Evolutionary conservation across 2,888 invertebrate species (phyloP), one percentile per base, ranked within the genome.

Genomic region (Torymus aiolomorphi): DNA sequence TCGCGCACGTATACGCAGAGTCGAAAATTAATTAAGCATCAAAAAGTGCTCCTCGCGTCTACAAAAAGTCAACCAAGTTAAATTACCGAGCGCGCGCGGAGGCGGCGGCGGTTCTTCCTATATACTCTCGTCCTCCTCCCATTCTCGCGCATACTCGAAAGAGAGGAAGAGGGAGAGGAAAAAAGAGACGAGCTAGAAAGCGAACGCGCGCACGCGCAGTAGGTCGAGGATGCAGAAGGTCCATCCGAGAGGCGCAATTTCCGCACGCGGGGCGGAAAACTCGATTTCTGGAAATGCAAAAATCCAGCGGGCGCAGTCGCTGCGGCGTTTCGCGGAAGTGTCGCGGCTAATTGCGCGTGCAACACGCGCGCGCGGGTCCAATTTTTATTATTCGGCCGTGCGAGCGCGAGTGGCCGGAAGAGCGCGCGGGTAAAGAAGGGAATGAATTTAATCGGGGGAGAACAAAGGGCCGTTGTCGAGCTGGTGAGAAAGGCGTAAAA

Each of bases 371-470:
- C 49, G 42, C 16, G n/a, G 12, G 16, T 54, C n/a, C 62, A 72
- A 69, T 80, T 76, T 69, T 76, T 69, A 80, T 80, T 80, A 80
- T 76, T 73, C 52, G 67, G 10, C 8, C 42, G 57, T 2, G 65
- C 61, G 51, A 14, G 42, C 5, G 42, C 14, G 52, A 20, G 16
- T 42, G 24, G 71, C 59, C 24, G 31, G 78, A 79, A 76, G 74
- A 80, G 72, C 59, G 75, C 74, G 42, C 42, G 42, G 42, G 42
- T 42, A 78, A 79, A 78, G 74, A 81, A 80, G 80, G 78, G 80
- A 83, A 83, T 81, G 80, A 82, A 81, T 82, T 81, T 75, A 54
- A 73, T 54, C 62, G 24, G 16, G 59, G n/a, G 62, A 1, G 13
- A 18, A 63, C 3, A 62, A 63, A 20, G 75, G 52, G 52, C 4